Evolutionary conservation across 2,113 vertebrate genomes (phyloP), one percentile per base, ranked within the genome.

Genomic region (Chionomys nivalis): DNA sequence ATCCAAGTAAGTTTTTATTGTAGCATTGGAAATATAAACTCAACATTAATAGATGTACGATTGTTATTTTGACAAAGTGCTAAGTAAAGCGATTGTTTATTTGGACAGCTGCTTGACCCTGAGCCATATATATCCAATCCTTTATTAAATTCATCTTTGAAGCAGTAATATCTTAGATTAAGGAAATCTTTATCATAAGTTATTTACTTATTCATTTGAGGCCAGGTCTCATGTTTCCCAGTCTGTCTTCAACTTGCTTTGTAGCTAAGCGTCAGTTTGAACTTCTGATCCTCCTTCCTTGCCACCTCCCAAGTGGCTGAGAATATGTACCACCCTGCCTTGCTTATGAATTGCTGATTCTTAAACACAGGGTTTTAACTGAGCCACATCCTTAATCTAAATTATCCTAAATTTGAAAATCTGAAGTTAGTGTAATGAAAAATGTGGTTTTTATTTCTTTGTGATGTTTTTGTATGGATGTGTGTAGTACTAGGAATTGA

Each of bases 1-100:
- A 76, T 58, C 86, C 75, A 93, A 89, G 52, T 52, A 90, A 92
- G 66, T 77, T 76, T 91, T 28, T 95, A 87, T 55, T 79, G 72
- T 87, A 89, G 75, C 42, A 87, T 61, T 87, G 52, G 77, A 87
- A 70, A 9, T 70, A 13, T 10, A 1, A n/a, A 14, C 44, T 87
- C 85, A 49, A 33, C 61, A 33, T 63, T n/a, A 23, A 33, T 33
- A 49, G 65, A 36, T 33, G 6, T 17, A 24, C 26, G 1, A 4
- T 47, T 17, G 61, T 47, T 70, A 8, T 52, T 24, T 61, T 16
- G 55, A 63, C 61, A 14, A 28, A 83, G 81, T 63, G 33, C 52
- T 82, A 55, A 82, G 36, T n/a, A n/a, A n/a, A n/a, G 36, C 3
- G 68, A 70, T 70, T 39, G 55, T 36, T 63, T 42, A 39, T 33